A percentile compares a stretch with the other conserved stretches of the same genome.
Conservation (phyloP, 1,140 invertebrate species). For the Penaeus japonicus region DNA sequence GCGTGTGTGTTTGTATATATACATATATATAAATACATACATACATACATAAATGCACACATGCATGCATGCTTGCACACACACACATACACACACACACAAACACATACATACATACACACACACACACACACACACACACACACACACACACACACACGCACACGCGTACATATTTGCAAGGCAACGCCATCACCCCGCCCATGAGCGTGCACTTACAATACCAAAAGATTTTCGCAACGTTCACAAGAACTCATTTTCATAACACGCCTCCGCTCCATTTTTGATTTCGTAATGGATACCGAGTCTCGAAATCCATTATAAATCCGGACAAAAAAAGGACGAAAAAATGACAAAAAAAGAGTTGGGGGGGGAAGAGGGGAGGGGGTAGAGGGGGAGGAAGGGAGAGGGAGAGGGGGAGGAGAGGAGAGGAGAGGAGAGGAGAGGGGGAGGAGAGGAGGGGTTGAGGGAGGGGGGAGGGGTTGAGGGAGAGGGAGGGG, state of each 20-base stretch:
- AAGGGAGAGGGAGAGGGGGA: neutral
- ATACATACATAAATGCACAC: neutral
- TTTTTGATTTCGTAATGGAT: too few relatives aligned
- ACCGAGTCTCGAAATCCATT: too few relatives aligned
- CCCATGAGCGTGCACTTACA: too few relatives aligned
- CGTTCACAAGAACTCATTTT: too few relatives aligned
- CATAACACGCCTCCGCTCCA: too few relatives aligned
- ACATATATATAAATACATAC: neutral
- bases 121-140: neutral
- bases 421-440: neutral
- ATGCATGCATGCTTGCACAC: neutral
- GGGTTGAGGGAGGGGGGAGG: neutral
- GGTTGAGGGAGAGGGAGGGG: neutral
- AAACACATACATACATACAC: neutral
- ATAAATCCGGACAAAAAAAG: neutral
- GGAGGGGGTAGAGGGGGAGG: neutral
- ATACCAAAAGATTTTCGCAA: too few relatives aligned
- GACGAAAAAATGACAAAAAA: neutral
- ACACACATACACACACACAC: conserved; percentile 18
- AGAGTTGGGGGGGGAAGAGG: too few relatives aligned
- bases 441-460: neutral
- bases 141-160: too few relatives aligned
- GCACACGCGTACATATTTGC: too few relatives aligned
- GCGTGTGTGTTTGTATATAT: neutral
- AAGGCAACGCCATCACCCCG: too few relatives aligned